phyloP scores from a whole-genome alignment of 2,888 invertebrate genomes.

The Bimastos eiseni region DNA sequence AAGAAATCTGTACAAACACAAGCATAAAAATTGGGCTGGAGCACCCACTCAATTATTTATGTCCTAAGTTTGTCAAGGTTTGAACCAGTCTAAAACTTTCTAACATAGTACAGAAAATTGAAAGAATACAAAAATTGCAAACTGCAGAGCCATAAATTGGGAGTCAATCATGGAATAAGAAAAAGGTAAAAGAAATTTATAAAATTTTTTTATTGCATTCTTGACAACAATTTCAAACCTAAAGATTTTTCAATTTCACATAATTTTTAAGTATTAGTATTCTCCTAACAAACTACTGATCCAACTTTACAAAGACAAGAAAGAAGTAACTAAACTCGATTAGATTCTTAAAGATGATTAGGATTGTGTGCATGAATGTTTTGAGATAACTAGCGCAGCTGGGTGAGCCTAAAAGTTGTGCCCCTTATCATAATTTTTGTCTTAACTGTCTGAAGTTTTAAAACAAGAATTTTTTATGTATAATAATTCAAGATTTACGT shows the following conservation, averaged over 20 bases:
- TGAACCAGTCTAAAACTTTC: not conserved
- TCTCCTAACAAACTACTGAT: too few species aligned
- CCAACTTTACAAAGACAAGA: too few species aligned
- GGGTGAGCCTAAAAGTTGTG: too few species aligned
- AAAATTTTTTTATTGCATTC: not conserved
- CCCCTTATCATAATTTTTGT: not conserved
- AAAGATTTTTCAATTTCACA: too few species aligned
- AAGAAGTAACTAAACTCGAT: too few species aligned
- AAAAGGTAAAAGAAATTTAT: not conserved
- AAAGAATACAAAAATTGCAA: not conserved
- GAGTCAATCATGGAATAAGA: not conserved
- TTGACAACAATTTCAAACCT: not conserved
- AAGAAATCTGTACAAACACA: not conserved
- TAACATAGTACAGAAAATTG: not conserved
- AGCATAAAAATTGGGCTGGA: slow-evolving; percentile 2
- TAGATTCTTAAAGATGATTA: too few species aligned
- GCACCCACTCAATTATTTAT: not conserved
- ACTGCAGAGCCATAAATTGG: not conserved
- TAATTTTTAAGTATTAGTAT: too few species aligned
- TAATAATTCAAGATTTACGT: not conserved
- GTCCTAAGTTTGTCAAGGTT: not conserved
- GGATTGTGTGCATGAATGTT: too few species aligned
- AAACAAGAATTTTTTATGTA: not conserved
- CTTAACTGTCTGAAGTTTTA: not conserved
- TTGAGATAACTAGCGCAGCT: too few species aligned